Evolutionary conservation across 2,797 vertebrate species (phyloP).

Genomic region (Xiphorhynchus erythropygius): DNA sequence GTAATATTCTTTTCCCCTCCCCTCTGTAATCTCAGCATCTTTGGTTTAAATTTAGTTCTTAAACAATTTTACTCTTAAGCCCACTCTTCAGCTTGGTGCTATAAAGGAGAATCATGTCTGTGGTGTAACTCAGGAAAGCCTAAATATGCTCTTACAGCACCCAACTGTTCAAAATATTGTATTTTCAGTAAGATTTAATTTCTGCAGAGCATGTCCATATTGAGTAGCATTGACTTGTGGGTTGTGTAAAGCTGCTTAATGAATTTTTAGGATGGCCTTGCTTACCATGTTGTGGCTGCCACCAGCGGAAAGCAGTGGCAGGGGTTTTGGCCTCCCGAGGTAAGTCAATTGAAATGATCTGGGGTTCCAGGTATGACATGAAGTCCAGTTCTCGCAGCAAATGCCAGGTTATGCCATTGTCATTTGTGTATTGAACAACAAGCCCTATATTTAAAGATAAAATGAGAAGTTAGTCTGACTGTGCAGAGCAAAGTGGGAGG

Average conservation of each 20-base stretch:
- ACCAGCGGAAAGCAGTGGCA: constrained; percentile 94
- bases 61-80: background rate
- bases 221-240: background rate
- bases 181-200: background rate
- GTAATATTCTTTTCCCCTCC: background rate
- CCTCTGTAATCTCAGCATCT: background rate
- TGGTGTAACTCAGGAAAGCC: background rate
- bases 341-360: constrained; percentile 95
- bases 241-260: background rate
- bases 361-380: constrained; percentile 91
- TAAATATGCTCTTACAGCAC: background rate
- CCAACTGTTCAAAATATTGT: background rate
- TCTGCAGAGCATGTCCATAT: background rate
- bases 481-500: background rate
- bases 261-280: background rate
- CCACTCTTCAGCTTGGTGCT: background rate
- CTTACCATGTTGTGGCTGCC: constrained; percentile 95
- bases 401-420: constrained; percentile 94
- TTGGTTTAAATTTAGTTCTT: background rate
- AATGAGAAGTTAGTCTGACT: background rate
- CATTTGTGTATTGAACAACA: constrained; percentile 92
- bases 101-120: background rate
- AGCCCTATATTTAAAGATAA: constrained; percentile 80
- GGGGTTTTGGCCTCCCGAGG: constrained; percentile 89
- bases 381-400: constrained; percentile 93